Percentiles rank a stretch among this genome's conserved stretches.
phyloP scores from a whole-genome alignment of 2,113 vertebrate species.

The Tetraodon nigroviridis region DNA sequence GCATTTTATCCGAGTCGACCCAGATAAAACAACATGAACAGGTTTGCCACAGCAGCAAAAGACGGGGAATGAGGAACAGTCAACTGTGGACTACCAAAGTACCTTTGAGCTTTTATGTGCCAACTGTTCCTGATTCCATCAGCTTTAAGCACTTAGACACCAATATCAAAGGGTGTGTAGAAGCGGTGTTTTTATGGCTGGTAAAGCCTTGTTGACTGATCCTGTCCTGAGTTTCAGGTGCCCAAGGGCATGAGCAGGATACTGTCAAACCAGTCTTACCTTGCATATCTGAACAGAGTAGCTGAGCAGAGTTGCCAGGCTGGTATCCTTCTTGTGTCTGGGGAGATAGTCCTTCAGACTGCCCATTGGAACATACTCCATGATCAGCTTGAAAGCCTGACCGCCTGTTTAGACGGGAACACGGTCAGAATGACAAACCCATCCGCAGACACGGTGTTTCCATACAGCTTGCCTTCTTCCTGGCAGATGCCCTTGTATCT shows the following conservation, averaged over 20 bases:
- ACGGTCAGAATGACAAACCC: neutral
- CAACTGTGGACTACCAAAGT: too few species aligned
- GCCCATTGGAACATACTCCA: conserved; percentile 95
- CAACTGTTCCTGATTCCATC: too few species aligned
- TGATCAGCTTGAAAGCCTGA: conserved; percentile 91
- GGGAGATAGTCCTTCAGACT: conserved; percentile 96
- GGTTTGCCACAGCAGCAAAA: too few species aligned
- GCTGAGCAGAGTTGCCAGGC: conserved; percentile 81
- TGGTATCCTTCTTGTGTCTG: conserved; percentile 82
- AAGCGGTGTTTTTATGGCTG: too few species aligned
- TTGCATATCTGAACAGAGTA: conserved; percentile 91
- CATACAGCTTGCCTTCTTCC: conserved; percentile 82
- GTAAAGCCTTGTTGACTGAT: too few species aligned
- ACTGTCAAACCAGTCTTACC: conserved; percentile 63
- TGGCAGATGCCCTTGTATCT: conserved; percentile 97
- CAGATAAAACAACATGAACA: too few species aligned
- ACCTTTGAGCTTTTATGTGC: too few species aligned
- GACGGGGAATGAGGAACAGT: too few species aligned
- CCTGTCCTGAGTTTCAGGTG: neutral
- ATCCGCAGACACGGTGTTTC: neutral
- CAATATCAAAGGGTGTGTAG: too few species aligned
- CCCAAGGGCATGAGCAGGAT: neutral
- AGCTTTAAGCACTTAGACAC: too few species aligned
- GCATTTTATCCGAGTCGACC: too few species aligned
- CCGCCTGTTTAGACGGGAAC: conserved; percentile 73